Evolutionary conservation across 2,888 invertebrate genomes (phyloP).

Genomic region (Lycocerus yunnanus): DNA sequence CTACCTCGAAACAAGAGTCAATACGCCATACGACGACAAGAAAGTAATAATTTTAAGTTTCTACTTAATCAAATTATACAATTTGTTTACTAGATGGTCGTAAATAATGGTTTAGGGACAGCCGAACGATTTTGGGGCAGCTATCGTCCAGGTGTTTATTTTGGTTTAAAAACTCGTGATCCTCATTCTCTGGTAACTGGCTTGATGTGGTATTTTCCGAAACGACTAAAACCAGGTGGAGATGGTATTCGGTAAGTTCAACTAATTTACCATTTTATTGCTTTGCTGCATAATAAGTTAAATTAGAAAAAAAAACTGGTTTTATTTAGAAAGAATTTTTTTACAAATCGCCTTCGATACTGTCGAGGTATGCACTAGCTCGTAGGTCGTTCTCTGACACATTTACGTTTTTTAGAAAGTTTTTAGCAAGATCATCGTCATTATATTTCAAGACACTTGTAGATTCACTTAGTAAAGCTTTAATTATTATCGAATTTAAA

Average conservation of each 20-base stretch:
- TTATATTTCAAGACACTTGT: background rate
- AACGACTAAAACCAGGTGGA: constrained; percentile 66
- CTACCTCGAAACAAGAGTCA: constrained; percentile 85
- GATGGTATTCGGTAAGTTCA: constrained; percentile 70
- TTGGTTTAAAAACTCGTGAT: constrained; percentile 90
- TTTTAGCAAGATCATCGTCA: background rate
- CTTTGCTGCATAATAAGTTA: no score
- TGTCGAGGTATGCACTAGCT: constrained; percentile 3
- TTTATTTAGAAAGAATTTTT: background rate
- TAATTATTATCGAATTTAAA: constrained; percentile 16
- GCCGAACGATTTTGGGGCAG: constrained; percentile 92
- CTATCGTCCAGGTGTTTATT: constrained; percentile 86
- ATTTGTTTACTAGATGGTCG: constrained; percentile 65
- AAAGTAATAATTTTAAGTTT: constrained; percentile 60
- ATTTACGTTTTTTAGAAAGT: background rate
- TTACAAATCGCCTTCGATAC: constrained; percentile 11
- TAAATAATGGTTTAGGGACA: constrained; percentile 69
- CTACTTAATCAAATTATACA: background rate
- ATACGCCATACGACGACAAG: constrained; percentile 79
- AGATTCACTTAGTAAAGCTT: constrained; percentile 13
- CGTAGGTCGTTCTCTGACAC: background rate
- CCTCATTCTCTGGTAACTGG: constrained; percentile 89
- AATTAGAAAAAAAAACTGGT: background rate
- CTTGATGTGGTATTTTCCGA: constrained; percentile 94
- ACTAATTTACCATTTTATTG: background rate